phyloP scores from a whole-genome alignment of 2,113 vertebrate species.

The Ivindomyrus marchei region DNA sequence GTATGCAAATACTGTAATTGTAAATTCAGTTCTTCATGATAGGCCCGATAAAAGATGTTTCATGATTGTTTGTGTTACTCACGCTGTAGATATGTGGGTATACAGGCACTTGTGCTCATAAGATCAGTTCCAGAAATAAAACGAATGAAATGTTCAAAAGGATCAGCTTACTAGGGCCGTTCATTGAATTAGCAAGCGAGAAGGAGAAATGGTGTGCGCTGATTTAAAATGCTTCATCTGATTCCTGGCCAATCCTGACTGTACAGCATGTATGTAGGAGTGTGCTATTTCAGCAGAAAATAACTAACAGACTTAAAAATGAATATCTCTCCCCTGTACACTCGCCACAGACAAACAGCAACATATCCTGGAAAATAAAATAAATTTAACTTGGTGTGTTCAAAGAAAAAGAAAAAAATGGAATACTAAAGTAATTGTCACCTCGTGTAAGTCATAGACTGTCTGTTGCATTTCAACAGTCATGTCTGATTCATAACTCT shows the following conservation, averaged over 20 bases:
- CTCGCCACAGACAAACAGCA: not conserved
- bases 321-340: not conserved
- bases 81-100: not conserved
- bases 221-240: not conserved
- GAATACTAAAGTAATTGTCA: not conserved
- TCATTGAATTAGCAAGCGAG: not conserved
- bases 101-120: not conserved
- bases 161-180: not conserved
- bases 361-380: not conserved
- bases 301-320: not conserved
- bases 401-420: not conserved
- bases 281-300: slow-evolving; percentile 5
- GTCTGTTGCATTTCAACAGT: not conserved
- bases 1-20: not conserved
- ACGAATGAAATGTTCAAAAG: not conserved
- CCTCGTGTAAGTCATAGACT: not conserved
- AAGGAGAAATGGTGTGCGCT: not conserved
- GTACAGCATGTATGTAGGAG: not conserved
- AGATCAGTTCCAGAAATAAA: not conserved
- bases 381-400: not conserved
- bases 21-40: not conserved
- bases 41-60: not conserved
- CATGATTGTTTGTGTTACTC: not conserved
- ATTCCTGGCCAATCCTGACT: not conserved
- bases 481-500: not conserved